phyloP scores from a whole-genome alignment of 2,113 vertebrate genomes.

The Ploceus nigricollis region DNA sequence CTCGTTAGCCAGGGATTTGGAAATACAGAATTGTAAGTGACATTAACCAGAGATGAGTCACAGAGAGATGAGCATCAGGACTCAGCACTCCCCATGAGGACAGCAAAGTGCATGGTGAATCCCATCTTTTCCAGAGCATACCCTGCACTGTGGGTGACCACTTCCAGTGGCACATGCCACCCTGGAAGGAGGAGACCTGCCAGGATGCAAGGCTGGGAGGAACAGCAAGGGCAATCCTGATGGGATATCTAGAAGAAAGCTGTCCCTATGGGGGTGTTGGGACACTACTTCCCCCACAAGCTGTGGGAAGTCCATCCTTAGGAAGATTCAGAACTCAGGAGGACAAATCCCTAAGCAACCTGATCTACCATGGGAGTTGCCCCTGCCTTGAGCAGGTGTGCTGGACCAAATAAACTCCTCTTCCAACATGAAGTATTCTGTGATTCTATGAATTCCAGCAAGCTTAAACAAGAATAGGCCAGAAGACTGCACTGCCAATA shows the following conservation, averaged over 20 bases:
- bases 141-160: background rate
- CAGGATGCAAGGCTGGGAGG: background rate
- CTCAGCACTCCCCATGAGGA: background rate
- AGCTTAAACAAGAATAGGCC: background rate
- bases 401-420: background rate
- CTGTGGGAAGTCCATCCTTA: background rate
- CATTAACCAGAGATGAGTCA: background rate
- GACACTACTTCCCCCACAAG: background rate
- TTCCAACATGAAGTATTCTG: background rate
- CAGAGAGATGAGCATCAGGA: background rate
- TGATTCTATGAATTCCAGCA: background rate
- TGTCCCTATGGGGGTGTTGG: background rate
- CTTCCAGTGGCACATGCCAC: background rate
- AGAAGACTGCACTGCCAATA: background rate
- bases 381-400: background rate
- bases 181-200: background rate
- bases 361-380: accelerated
- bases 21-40: background rate
- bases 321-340: background rate
- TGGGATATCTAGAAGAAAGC: background rate
- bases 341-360: background rate
- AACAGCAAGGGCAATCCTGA: background rate
- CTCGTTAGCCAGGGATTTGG: background rate
- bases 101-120: background rate
- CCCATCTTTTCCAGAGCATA: background rate